Percentiles rank a stretch among this genome's conserved stretches.
phyloP scores from a whole-genome alignment of 2,888 invertebrate genomes.

The Pimpla rufipes region DNA sequence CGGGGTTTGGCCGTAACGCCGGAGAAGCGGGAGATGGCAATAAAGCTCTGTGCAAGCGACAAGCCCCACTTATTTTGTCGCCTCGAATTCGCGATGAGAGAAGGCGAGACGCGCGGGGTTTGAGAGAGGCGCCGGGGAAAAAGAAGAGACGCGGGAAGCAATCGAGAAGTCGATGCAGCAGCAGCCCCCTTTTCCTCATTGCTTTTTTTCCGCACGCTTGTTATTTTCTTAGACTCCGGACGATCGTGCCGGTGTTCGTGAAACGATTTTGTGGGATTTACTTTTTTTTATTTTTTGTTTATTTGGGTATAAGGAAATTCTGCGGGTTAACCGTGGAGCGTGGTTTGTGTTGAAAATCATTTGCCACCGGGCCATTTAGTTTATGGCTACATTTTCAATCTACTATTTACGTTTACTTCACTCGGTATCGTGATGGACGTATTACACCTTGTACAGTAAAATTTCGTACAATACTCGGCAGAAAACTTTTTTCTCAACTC shows the following conservation, averaged over 20 bases:
- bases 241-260: background rate
- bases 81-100: conserved; percentile 68
- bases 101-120: background rate
- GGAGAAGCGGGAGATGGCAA: conserved; percentile 58
- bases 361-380: background rate
- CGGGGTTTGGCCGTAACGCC: conserved; percentile 8
- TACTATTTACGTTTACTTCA: too few relatives aligned
- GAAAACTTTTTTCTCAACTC: too few relatives aligned
- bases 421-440: too few relatives aligned
- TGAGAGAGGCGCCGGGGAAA: conserved; percentile 23
- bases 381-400: background rate
- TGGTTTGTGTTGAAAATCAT: too few relatives aligned
- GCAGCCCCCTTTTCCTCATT: conserved; percentile 20
- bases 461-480: too few relatives aligned
- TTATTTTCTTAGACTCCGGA: conserved; percentile 3
- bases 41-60: conserved; percentile 69
- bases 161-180: conserved; percentile 59
- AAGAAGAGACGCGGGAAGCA: conserved; percentile 55
- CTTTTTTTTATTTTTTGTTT: background rate
- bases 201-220: conserved; percentile 3
- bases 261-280: background rate
- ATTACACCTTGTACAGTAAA: too few relatives aligned
- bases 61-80: conserved; percentile 69
- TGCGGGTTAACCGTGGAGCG: too few relatives aligned
- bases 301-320: too few relatives aligned